These are phyloP conservation scores for Leptinotarsa undecemlineata DNA, from an alignment of 1,140 invertebrate species.

Conservation along the genomic window DNA sequence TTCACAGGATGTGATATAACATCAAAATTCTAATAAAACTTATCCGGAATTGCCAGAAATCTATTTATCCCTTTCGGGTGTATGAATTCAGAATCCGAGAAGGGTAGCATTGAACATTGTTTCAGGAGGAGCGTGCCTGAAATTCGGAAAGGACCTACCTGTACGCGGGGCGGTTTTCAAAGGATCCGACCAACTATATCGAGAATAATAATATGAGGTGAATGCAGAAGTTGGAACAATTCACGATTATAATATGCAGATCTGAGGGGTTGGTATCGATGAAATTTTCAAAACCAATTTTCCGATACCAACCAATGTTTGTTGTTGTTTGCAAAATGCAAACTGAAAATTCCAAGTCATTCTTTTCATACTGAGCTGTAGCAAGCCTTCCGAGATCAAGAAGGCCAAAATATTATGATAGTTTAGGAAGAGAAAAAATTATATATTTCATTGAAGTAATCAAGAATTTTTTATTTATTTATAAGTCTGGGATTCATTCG, in stretches of 20 bases:
- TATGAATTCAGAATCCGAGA: slow-evolving; percentile 12
- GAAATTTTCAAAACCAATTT: too few species aligned
- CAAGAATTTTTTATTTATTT: too few species aligned
- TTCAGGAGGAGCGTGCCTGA: slow-evolving; percentile 9
- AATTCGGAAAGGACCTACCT: slow-evolving; percentile 1
- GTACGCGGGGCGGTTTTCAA: slow-evolving; percentile 17
- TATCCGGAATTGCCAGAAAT: slow-evolving; percentile 9
- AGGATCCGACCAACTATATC: not conserved
- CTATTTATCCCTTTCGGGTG: slow-evolving; percentile 16
- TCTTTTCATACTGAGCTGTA: too few species aligned
- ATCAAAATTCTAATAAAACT: slow-evolving; percentile 15
- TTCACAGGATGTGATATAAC: slow-evolving; percentile 21
- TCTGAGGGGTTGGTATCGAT: too few species aligned
- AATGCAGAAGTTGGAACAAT: not conserved
- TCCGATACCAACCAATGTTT: too few species aligned
- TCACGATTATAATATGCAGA: not conserved
- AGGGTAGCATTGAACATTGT: slow-evolving; percentile 11
- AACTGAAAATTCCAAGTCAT: too few species aligned
- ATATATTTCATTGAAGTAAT: too few species aligned
- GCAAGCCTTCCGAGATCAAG: too few species aligned
- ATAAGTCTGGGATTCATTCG: too few species aligned
- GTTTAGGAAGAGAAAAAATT: too few species aligned
- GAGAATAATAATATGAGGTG: slow-evolving; percentile 1
- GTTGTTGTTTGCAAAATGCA: too few species aligned
- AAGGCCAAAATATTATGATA: too few species aligned